Base-by-base conservation (phyloP, 1,140 invertebrate genomes). In the Plodia interpunctella region DNA sequence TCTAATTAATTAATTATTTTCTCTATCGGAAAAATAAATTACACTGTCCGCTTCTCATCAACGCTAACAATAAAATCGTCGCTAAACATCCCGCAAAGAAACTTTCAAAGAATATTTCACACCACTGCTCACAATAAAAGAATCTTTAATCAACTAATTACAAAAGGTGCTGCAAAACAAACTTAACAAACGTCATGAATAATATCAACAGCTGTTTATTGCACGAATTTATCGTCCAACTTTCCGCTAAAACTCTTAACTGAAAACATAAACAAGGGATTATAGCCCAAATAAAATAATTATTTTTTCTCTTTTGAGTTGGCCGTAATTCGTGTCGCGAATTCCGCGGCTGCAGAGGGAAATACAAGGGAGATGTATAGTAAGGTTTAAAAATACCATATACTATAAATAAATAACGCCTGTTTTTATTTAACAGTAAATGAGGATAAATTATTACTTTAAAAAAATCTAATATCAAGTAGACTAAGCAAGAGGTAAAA, bases 131-230 rank as follows among this genome's bases (percentile, higher is more conserved):
- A 62, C 67, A 70, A 70, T 68, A 66, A 74, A 68, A 72, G 60
- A 68, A 74, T 66, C 67, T 62, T 72, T 65, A 70, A 74, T 77
- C 64, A 62, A 70, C 63, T 78, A 76, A 76, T 72, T 74, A 72
- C 75, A 70, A 74, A 72, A 70, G 66, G 64, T 61, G 60, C 60
- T 70, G 69, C 72, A 76, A 71, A 81, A 78, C 70, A 82, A 83
- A 80, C 63, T 79, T 71, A 76, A 77, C 72, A 79, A 80, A 75
- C 72, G 74, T 80, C 76, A 81, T 82, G 77, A 83, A 83, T 83
- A 80, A 83, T 78, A 83, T 82, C 78, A 77, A 72, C 76, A 66
- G 72, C 76, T 82, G 80, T 73, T 86, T 78, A 83, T 80, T 86
- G 77, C 70, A 70, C 53, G 60, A 79, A 83, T 86, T 83, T 86